Evolutionary conservation across 2,797 vertebrate genomes (phyloP), one percentile per base, ranked within the genome.

Genomic region (Holocentrus rufus): DNA sequence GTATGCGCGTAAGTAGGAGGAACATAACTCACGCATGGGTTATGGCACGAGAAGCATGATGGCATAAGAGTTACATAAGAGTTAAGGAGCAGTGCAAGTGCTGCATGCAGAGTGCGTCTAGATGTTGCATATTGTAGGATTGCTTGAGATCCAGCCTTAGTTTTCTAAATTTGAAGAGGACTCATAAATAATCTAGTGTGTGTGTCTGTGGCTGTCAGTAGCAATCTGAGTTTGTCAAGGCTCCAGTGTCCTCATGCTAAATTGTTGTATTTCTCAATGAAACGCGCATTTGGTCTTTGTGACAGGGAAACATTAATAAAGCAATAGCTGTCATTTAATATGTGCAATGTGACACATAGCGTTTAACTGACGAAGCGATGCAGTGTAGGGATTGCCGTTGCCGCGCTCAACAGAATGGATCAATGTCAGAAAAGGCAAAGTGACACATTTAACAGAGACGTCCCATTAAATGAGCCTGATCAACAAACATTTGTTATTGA

Each of bases 51-150:
- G 87, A 80, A 88, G 88, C 72, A 80, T 92, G 92, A 92, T 90
- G 90, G 89, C 90, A 90, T 90, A 81, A 87, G 81, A 84, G 87
- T 93, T 93, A 92, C 75, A 87, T 93, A 93, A 93, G 92, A 87
- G 80, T 69, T 68, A 86, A 82, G 88, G 83, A 90, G 88, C 87
- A 72, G 87, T 64, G 85, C 76, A 86, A 89, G 86, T 61, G 85
- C 86, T 84, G 84, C 84, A 86, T 89, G 88, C 85, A 72, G 77
- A 84, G 81, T 64, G 82, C 81, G 86, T 79, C 81, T 82, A 77
- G 72, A 82, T 75, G 83, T 90, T 78, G 80, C 82, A 71, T 53
- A 83, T 86, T 76, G 64, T 42, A 36, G 76, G 78, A 85, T 78
- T 88, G 79, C 64, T 83, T 54, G 74, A 85, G 79, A 72, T 83